Evolutionary conservation across 2,888 invertebrate species (phyloP), one percentile per base, ranked within the genome.

Genomic region (Uloborus plumipes): DNA sequence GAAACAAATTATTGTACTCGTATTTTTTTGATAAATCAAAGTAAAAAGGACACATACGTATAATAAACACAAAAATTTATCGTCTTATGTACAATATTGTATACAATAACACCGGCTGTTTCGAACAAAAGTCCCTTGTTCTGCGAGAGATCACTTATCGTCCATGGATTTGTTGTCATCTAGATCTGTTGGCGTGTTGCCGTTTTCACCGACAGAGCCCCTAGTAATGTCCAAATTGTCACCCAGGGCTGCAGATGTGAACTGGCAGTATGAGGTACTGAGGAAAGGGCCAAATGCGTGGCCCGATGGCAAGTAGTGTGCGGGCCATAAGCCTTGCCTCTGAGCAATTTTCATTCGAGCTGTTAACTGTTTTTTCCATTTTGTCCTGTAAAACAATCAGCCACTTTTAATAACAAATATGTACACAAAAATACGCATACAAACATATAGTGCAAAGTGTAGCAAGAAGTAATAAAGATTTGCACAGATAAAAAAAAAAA

Each of bases 291-390:
- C 75, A 31, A 84, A 85, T n/a, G 84, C 84, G 31, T 84, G 84
- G 1, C 78, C 76, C n/a, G 82, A 76, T n/a, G 81, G 76, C 13
- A 85, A 58, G 26, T 80, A 85, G 26, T 82, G 85, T 2, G 83
- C 76, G 14, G 79, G 79, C 85, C 85, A 85, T 50, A 85, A 39
- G 0, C 83, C 84, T 62, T 83, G 83, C 39, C 84, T 53, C 20
- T 85, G 85, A 1, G 85, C 84, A 9, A 85, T 72, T 67, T 85
- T 85, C 83, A 85, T 59, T 86, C 86, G 50, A 85, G 96, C 94
- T 0, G 97, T 96, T 87, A 98, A 90, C 88, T 98, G 98, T 87
- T 98, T 98, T 90, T 98, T 97, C 97, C 97, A 98, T 89, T 98
- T 98, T 0, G 98, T 98, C 84, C 98, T 90, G 86, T 47, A 87